phyloP scores from a whole-genome alignment of 2,888 invertebrate species.

The Thysanoteuthis rhombus region DNA sequence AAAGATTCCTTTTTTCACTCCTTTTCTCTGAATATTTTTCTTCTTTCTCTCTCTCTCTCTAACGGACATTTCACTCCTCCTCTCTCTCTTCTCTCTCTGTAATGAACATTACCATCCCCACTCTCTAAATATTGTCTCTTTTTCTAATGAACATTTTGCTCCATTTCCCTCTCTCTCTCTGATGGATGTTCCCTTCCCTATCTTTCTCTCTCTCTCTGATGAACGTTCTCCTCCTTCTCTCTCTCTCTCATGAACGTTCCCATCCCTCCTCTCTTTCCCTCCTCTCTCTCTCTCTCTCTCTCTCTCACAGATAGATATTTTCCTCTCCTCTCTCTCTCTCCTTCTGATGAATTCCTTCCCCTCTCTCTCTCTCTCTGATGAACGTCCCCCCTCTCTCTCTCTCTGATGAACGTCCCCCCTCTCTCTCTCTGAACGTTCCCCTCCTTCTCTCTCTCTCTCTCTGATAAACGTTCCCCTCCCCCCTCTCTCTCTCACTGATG shows the following conservation, averaged over 20 bases:
- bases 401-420: not conserved
- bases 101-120: not conserved
- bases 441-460: no score
- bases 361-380: not conserved
- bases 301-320: not conserved
- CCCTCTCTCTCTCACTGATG: not conserved
- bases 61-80: not conserved
- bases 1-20: no score
- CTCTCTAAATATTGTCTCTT: not conserved
- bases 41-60: not conserved
- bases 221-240: not conserved
- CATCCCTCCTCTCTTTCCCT: not conserved
- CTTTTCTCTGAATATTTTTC: not conserved
- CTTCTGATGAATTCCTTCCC: no score
- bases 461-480: not conserved
- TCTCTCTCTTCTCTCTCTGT: not conserved
- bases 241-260: not conserved
- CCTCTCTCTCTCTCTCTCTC: not conserved
- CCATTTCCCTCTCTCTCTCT: not conserved
- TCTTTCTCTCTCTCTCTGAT: not conserved
- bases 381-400: not conserved
- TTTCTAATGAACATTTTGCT: not conserved
- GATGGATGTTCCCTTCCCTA: no score
- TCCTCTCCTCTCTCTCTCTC: no score
- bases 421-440: no score